These are phyloP conservation scores for Globia sparganii DNA, from an alignment of 2,888 invertebrate species.

Conservation along the genomic window DNA sequence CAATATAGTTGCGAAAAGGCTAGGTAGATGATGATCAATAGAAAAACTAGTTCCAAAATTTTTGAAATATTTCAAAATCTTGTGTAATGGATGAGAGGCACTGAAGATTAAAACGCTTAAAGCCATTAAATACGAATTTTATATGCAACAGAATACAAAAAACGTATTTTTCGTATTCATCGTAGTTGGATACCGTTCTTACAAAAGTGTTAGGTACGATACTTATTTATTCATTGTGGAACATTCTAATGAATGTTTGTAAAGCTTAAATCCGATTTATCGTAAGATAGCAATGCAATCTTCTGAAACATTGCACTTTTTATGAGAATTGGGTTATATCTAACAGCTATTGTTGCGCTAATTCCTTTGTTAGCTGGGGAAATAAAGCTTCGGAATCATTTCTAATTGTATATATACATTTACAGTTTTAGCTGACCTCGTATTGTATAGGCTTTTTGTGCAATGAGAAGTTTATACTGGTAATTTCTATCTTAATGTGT, in stretches of 20 bases:
- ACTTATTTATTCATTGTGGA: not conserved
- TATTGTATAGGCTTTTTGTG: not conserved
- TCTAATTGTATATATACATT: not conserved
- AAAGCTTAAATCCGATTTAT: conserved; percentile 9
- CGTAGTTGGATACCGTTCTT: not conserved
- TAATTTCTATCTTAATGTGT: not conserved
- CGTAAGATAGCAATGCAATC: conserved; percentile 18
- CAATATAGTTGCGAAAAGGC: not conserved
- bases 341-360: conserved; percentile 22
- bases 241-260: conserved; percentile 8
- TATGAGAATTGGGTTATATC: conserved; percentile 56
- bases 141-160: not conserved
- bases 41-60: not conserved
- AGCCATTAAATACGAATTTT: not conserved
- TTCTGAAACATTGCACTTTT: conserved; percentile 18
- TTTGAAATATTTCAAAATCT: conserved; percentile 1
- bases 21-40: not conserved
- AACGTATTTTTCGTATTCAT: not conserved
- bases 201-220: not conserved
- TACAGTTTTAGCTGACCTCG: no score
- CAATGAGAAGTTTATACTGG: not conserved
- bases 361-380: conserved; percentile 39
- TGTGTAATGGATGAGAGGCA: no score
- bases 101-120: not conserved
- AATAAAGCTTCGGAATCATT: conserved; percentile 5